Conservation (phyloP, 2,113 vertebrate species). For the Neotoma lepida region DNA sequence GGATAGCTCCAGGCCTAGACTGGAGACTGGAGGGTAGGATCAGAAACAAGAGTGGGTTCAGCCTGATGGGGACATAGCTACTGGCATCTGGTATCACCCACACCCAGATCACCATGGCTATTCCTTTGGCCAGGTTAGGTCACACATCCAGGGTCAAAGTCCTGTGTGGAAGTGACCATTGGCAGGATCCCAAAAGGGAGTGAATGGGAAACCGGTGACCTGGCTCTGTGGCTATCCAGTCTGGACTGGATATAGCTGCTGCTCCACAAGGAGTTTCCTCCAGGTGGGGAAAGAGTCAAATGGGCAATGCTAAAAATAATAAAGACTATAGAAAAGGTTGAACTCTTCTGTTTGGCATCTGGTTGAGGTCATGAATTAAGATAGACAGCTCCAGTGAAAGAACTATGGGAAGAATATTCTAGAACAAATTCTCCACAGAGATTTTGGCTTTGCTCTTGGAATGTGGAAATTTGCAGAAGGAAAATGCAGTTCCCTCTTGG, state of each 20-base stretch:
- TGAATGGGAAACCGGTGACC: too few species aligned
- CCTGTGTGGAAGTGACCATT: neutral
- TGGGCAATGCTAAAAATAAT: too few species aligned
- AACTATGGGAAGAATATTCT: neutral
- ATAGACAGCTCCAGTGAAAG: neutral
- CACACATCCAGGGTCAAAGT: neutral
- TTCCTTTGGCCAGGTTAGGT: neutral
- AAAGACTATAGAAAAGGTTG: neutral
- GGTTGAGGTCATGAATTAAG: neutral
- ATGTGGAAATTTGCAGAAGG: neutral
- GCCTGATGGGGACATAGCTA: fast-evolving
- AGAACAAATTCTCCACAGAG: neutral
- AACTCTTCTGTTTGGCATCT: neutral
- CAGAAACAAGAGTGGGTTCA: neutral
- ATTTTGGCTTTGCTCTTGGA: neutral
- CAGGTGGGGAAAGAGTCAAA: neutral
- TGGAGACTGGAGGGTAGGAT: neutral
- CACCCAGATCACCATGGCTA: neutral
- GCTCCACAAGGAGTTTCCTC: neutral
- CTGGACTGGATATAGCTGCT: neutral
- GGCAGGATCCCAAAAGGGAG: neutral
- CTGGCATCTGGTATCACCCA: neutral
- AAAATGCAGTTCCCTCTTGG: neutral
- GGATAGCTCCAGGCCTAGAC: neutral
- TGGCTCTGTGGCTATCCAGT: neutral